Base-by-base conservation (phyloP, 92 coral and sea anemone species). In the Palythoa heliodiscus region DNA sequence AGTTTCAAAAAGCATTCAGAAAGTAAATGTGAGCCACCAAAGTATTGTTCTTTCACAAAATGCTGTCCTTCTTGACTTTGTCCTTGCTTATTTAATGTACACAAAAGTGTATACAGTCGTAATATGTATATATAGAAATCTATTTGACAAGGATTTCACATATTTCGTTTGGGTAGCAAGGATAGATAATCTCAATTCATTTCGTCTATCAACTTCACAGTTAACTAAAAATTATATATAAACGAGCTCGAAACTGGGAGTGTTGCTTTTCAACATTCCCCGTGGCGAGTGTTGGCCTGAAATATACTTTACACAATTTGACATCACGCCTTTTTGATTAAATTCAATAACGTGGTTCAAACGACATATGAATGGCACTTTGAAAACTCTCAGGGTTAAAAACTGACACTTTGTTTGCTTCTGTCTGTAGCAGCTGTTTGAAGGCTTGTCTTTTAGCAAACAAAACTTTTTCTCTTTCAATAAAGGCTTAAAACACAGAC, bases 391-490 rank as follows among this genome's bases (percentile, higher is more conserved):
- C 13, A 16, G 13, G 12, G 74, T 80, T 53, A 64, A 80, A 48
- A 80, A 67, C 35, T 64, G 73, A 80, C 58, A 10, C 37, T 66
- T 80, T 80, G 54, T 80, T 80, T 64, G 63, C 48, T 17, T 47
- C 64, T 15, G 7, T 22, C 23, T 4, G 16, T 17, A 29, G 38
- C 67, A 75, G 66, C 39, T 75, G 81, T 52, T 53, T 52, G 63
- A 14, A 3, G 5, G 14, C 11, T 20, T 52, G 63, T 50, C 15
- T 29, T 52, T 75, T 57, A 53, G 67, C 67, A 75, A 75, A 75
- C 39, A 52, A 24, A 29, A 52, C 11, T 13, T 52, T 23, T 53
- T 75, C 63, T 52, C 37, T 52, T 52, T 50, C 40, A 52, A 50
- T 19, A 22, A n/a, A 52, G 52, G 52, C 53, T 75, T 52, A 24